phyloP scores from a whole-genome alignment of 2,113 vertebrate species.

The Hippocampus mohnikei region DNA sequence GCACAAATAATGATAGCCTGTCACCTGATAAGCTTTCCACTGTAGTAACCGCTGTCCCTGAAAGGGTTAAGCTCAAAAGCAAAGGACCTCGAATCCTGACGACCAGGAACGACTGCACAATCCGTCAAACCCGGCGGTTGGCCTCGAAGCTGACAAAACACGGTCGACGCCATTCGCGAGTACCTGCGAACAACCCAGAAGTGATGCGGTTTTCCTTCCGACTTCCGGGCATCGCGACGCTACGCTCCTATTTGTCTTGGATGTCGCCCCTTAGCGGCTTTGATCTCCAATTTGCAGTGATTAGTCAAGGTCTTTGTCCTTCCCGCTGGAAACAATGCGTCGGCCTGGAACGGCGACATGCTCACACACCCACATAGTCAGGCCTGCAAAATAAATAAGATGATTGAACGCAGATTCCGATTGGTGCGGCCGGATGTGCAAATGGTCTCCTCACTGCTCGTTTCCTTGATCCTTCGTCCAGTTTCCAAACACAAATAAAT shows the following conservation, averaged over 20 bases:
- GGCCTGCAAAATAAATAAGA: conserved; percentile 47
- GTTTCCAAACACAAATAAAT: conserved; percentile 59
- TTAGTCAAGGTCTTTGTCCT: conserved; percentile 62
- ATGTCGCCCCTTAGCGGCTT: conserved; percentile 62
- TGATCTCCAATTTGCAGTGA: conserved; percentile 72
- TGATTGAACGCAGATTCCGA: conserved; percentile 63
- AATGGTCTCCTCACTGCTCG: conserved; percentile 35
- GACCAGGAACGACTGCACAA: conserved; percentile 1
- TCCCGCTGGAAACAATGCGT: conserved; percentile 64
- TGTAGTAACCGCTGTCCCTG: too few relatives aligned
- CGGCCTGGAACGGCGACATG: conserved; percentile 59
- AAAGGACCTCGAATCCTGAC: neutral
- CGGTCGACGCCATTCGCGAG: conserved; percentile 30
- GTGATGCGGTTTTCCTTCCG: conserved; percentile 47
- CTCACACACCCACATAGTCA: conserved; percentile 39
- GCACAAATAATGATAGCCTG: too few relatives aligned
- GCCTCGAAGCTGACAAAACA: conserved; percentile 41
- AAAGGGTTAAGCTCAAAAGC: too few relatives aligned
- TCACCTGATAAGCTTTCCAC: too few relatives aligned
- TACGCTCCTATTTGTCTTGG: conserved; percentile 68
- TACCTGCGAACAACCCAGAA: conserved; percentile 52
- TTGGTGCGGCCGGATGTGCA: conserved; percentile 51
- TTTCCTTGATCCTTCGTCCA: conserved; percentile 47
- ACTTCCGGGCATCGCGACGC: conserved; percentile 59
- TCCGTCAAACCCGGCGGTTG: conserved; percentile 40